Evolutionary conservation across 2,797 vertebrate genomes (phyloP), one percentile per base, ranked within the genome.

Genomic region (Danio tinwini): DNA sequence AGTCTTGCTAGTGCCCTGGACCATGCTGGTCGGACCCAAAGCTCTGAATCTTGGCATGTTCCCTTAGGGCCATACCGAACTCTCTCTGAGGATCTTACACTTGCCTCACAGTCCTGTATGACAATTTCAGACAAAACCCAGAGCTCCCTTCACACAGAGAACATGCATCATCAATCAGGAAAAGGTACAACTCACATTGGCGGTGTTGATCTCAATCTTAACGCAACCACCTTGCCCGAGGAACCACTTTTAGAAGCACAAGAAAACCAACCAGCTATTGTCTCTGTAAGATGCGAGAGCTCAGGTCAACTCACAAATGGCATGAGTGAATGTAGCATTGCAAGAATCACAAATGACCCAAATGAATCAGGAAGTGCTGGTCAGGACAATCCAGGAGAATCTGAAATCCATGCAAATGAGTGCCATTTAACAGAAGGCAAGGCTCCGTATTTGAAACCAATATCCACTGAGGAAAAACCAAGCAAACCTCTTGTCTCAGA

Each of bases 21-120:
- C 71, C 86, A 85, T 14, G 76, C 87, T 6, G 85, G 87, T 71
- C 85, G 53, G 74, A 86, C 87, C 0, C 89, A 89, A 55, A 85
- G 74, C 0, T 86, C 89, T 1, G 92, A 92, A 81, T 93, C 93
- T 75, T 90, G 89, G 85, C 90, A 91, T 63, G 40, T 88, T 64
- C 87, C 91, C 49, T 89, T 93, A 85, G 88, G 87, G 84, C 89
- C 91, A 39, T 89, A 89, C 74, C 91, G 91, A 40, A 89, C 92
- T 81, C 86, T 93, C 87, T 95, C 95, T 82, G 94, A 96, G 84
- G 94, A 95, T 88, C 76, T 87, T 50, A 95, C 91, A 40, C 88
- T 85, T 86, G 81, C 91, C 70, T 91, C 87, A 83, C 94, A 90
- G 89, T 93, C 92, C 55, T 94, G 92, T 88, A 86, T 92, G 85